Base-by-base conservation (phyloP, 2,888 invertebrate species). In the Nomada goodeniana region DNA sequence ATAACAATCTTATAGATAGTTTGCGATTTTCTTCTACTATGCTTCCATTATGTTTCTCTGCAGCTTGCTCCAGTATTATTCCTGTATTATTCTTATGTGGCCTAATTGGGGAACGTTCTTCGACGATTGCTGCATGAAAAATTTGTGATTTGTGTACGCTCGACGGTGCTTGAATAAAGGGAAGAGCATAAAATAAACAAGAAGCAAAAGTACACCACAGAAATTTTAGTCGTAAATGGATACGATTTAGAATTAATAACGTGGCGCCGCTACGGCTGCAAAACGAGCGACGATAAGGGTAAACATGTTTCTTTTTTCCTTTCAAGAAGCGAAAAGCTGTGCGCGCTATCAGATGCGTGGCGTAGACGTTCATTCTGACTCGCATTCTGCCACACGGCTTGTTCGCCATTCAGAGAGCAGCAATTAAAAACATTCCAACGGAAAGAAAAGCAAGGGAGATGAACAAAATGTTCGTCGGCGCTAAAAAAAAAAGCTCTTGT, bases 171-270 rank as follows among this genome's bases (percentile, higher is more conserved):
- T 60, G 79, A 59, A 65, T 55, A 36, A 36, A 36, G 7, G 1
- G 76, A 57, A n/a, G 70, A 68, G 60, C 63, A 78, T 69, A 74
- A 83, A 50, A 23, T 68, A 29, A 18, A 50, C 29, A 29, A 50
- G 42, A 57, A 72, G 47, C 26, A 65, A 65, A 63, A 5, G 36
- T 36, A 7, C 7, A 36, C 2, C 13, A 20, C 26, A 47, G 57
- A 69, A 69, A 69, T 18, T 69, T 57, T 4, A 57, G 57, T 70
- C 47, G 59, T 29, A 70, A 70, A 70, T 47, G 47, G 70, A 47
- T 47, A 20, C 57, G 18, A 36, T n/a, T 36, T 36, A 36, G 29
- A 36, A 36, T 70, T 70, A 59, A 29, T 60, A 47, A 47, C 20
- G 59, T 20, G 13, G 69, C 57, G 23, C 26, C n/a, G 29, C 5